A percentile compares a stretch with the other conserved stretches of the same genome.
Evolutionary conservation across 2,888 invertebrate genomes (phyloP).

Genomic region (Exocentrus adspersus): DNA sequence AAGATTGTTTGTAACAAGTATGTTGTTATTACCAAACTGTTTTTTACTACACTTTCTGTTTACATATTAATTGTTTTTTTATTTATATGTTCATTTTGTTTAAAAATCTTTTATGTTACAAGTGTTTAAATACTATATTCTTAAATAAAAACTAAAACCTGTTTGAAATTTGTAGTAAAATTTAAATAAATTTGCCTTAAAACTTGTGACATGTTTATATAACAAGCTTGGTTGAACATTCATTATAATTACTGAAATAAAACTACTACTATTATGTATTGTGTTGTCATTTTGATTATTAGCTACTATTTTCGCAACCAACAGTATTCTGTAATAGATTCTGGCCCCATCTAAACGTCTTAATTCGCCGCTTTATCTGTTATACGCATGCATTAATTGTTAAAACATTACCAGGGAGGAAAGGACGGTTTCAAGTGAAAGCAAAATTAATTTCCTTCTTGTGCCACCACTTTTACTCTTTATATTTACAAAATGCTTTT

Average conservation of each 20-base stretch:
- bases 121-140: constrained; percentile 24
- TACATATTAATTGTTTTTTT: constrained; percentile 18
- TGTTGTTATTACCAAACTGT: constrained; percentile 28
- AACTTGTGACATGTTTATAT: constrained; percentile 27
- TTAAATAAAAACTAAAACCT: constrained; percentile 22
- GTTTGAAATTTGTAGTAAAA: constrained; percentile 24
- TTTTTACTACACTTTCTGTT: constrained; percentile 26
- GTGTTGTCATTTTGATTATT: background rate
- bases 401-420: no score
- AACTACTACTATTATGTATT: constrained; percentile 14
- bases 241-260: constrained; percentile 29
- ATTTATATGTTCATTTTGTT: constrained; percentile 13
- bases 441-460: no score
- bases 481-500: no score
- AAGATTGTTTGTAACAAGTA: constrained; percentile 28
- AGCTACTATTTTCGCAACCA: no score
- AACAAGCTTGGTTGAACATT: constrained; percentile 31
- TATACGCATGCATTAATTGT: no score
- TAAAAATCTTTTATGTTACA: constrained; percentile 17
- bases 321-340: no score
- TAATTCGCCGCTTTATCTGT: no score
- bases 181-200: constrained; percentile 25
- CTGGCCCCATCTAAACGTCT: no score
- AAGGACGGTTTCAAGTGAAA: no score
- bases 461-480: no score